Evolutionary conservation across 1,140 invertebrate genomes (phyloP).

Genomic region (Schmidtea mediterranea): DNA sequence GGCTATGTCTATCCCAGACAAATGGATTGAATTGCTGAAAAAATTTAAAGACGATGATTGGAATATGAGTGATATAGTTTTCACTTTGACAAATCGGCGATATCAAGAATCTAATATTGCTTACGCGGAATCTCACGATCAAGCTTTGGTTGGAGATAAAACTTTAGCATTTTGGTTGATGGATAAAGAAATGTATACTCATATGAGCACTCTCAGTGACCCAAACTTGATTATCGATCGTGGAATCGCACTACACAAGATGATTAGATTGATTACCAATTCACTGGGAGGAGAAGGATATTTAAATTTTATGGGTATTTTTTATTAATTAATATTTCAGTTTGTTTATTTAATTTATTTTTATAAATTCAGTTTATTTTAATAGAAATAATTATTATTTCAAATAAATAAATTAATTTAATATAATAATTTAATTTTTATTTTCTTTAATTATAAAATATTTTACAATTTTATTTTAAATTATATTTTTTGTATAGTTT

Average conservation of each 20-base stretch:
- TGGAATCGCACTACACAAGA: conserved; percentile 79
- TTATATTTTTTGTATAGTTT: too few species aligned
- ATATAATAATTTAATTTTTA: too few species aligned
- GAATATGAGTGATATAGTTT: conserved; percentile 65
- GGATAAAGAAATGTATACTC: conserved; percentile 94
- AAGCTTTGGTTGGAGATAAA: conserved; percentile 44
- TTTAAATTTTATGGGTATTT: conserved; percentile 75
- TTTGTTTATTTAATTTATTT: neutral
- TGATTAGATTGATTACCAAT: conserved; percentile 77
- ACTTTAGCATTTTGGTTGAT: conserved; percentile 97
- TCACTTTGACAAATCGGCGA: conserved; percentile 71
- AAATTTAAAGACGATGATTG: conserved; percentile 61
- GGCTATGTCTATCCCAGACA: conserved; percentile 91
- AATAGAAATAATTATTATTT: too few species aligned
- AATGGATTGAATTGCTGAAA: conserved; percentile 66
- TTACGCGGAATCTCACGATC: conserved; percentile 90
- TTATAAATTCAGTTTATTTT: too few species aligned
- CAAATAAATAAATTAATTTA: too few species aligned
- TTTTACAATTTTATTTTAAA: too few species aligned
- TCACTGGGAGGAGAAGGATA: conserved; percentile 79
- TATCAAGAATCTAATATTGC: conserved; percentile 82
- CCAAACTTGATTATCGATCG: conserved; percentile 45
- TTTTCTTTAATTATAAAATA: too few species aligned
- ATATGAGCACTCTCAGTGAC: conserved; percentile 54
- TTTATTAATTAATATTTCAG: neutral